phyloP scores from a whole-genome alignment of 2,888 invertebrate species.

The Thymelicus lineola region DNA sequence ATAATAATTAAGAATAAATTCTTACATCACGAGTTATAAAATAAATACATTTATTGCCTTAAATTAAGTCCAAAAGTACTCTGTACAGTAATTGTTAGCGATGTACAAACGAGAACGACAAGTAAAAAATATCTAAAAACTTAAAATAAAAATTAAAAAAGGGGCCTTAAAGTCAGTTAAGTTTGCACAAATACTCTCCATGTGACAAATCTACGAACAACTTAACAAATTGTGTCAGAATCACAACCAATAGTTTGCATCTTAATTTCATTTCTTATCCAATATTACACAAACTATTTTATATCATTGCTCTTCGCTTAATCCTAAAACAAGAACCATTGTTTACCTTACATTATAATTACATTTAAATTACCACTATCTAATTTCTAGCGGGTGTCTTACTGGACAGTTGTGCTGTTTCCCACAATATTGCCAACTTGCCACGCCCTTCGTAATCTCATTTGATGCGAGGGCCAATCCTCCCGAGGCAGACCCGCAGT shows the following conservation, averaged over 20 bases:
- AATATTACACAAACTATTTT: conserved; percentile 84
- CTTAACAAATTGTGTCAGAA: conserved; percentile 85
- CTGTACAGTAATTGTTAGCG: conserved; percentile 85
- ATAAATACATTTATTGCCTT: conserved; percentile 86
- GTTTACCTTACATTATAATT: conserved; percentile 82
- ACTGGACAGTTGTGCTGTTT: conserved; percentile 75
- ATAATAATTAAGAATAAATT: conserved; percentile 86
- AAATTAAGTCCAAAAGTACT: conserved; percentile 85
- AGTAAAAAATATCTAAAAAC: conserved; percentile 78
- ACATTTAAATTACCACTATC: conserved; percentile 83
- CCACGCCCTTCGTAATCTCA: conserved; percentile 63
- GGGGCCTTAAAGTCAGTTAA: conserved; percentile 74
- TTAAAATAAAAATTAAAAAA: conserved; percentile 63
- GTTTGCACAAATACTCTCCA: conserved; percentile 65
- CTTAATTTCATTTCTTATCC: conserved; percentile 81
- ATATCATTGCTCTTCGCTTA: conserved; percentile 85
- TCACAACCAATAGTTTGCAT: conserved; percentile 86
- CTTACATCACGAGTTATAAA: conserved; percentile 86
- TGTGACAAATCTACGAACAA: conserved; percentile 79
- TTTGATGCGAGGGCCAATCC: conserved; percentile 7
- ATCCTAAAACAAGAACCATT: conserved; percentile 83
- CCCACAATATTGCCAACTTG: conserved; percentile 62
- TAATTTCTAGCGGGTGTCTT: conserved; percentile 81
- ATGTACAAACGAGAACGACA: conserved; percentile 84
- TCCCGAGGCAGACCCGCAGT: background rate